Conservation (phyloP, 2,888 invertebrate genomes). For the Exocentrus adspersus region DNA sequence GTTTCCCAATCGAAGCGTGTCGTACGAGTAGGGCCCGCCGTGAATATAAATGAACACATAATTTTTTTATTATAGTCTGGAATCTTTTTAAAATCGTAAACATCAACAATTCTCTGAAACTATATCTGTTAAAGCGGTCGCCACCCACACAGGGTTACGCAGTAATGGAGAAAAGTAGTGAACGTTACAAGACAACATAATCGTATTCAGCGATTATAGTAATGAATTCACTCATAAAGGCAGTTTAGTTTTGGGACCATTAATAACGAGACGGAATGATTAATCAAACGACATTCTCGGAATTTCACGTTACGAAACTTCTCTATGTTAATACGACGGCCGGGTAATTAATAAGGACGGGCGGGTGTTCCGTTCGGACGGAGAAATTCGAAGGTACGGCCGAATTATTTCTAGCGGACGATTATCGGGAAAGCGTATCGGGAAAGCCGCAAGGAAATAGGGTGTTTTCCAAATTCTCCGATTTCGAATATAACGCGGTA, state of each 20-base stretch:
- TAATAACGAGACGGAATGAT: conserved; percentile 24
- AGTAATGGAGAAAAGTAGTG: conserved; percentile 29
- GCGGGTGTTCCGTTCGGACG: neutral
- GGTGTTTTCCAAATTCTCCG: no score
- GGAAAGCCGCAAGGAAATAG: no score
- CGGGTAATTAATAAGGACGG: neutral
- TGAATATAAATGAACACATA: conserved; percentile 29
- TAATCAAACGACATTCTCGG: conserved; percentile 13
- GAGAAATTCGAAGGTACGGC: neutral
- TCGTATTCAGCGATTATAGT: conserved; percentile 17
- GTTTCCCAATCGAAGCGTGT: conserved; percentile 5
- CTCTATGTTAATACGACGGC: neutral
- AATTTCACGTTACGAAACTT: conserved; percentile 9
- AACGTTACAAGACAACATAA: conserved; percentile 22
- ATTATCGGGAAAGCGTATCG: no score
- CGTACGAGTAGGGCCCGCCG: conserved; percentile 9
- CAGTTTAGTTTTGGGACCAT: conserved; percentile 24
- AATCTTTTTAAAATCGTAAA: conserved; percentile 30
- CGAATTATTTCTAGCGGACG: no score
- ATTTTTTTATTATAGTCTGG: conserved; percentile 25
- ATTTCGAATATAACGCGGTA: no score
- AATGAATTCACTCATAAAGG: conserved; percentile 29
- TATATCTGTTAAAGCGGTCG: conserved; percentile 25
- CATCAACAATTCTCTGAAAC: conserved; percentile 39
- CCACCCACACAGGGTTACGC: conserved; percentile 28